phyloP scores from a whole-genome alignment of 2,888 invertebrate species.

The Loripinus fragilis region DNA sequence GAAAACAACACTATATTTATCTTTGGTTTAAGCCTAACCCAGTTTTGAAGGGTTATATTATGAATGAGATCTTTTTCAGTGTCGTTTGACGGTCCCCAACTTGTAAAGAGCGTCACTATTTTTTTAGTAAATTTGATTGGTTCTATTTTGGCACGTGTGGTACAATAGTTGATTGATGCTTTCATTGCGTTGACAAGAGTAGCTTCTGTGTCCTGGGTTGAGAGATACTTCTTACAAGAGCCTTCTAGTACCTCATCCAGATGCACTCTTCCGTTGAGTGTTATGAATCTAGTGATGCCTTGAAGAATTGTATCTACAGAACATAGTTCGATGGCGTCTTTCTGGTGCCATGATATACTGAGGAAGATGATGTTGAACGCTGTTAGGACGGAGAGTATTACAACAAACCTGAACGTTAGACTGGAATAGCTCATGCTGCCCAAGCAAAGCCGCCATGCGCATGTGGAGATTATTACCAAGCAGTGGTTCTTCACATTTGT shows the following conservation, averaged over 20 bases:
- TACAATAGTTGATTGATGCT: slow-evolving; percentile 35
- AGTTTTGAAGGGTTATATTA: slow-evolving; percentile 62
- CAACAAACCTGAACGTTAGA: slow-evolving; percentile 46
- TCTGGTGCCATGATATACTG: slow-evolving; percentile 44
- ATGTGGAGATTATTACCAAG: background rate
- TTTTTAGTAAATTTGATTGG: slow-evolving; percentile 15
- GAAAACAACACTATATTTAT: slow-evolving; percentile 63
- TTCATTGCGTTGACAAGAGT: slow-evolving; percentile 38
- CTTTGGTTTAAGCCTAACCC: slow-evolving; percentile 59
- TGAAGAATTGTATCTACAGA: slow-evolving; percentile 49
- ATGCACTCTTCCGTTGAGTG: slow-evolving; percentile 32
- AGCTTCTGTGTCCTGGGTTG: slow-evolving; percentile 19
- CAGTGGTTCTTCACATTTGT: background rate
- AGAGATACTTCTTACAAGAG: slow-evolving; percentile 27
- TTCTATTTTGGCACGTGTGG: background rate
- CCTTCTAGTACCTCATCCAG: slow-evolving; percentile 38
- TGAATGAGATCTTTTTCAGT: slow-evolving; percentile 45
- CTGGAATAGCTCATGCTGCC: slow-evolving; percentile 39
- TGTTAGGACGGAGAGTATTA: slow-evolving; percentile 45
- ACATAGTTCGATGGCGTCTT: slow-evolving; percentile 34
- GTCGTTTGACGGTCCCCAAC: slow-evolving; percentile 53
- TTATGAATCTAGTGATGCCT: slow-evolving; percentile 44
- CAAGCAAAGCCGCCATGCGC: background rate
- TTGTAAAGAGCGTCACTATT: slow-evolving; percentile 64
- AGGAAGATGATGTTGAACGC: slow-evolving; percentile 51